These are phyloP conservation scores for Beris chalybata DNA, from an alignment of 2,888 invertebrate genomes.

Conservation along the genomic window DNA sequence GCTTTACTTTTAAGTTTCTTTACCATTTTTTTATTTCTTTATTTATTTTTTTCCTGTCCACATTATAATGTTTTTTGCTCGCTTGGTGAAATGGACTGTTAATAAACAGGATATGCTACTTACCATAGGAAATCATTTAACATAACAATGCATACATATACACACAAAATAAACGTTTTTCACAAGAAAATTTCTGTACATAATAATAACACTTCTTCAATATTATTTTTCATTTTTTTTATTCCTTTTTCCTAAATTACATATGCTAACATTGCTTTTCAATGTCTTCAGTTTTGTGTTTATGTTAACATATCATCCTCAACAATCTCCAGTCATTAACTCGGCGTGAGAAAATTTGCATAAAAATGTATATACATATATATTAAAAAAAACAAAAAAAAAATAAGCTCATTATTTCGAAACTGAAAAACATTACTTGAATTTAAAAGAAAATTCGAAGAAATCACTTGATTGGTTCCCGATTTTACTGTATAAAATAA, in stretches of 20 bases:
- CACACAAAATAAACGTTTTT: conserved; percentile 1
- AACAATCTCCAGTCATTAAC: conserved; percentile 38
- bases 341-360: conserved; percentile 35
- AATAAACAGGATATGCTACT: background rate
- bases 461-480: too few species aligned
- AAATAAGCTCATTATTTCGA: too few species aligned
- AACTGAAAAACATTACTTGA: too few species aligned
- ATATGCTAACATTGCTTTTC: conserved; percentile 28
- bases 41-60: conserved; percentile 21
- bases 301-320: conserved; percentile 38
- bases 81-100: too few species aligned
- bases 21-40: conserved; percentile 14
- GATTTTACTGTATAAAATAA: too few species aligned
- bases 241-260: conserved; percentile 3
- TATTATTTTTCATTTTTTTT: conserved; percentile 10
- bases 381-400: too few species aligned
- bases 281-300: conserved; percentile 33
- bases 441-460: too few species aligned
- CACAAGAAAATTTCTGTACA: background rate
- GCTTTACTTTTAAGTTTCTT: conserved; percentile 27
- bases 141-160: conserved; percentile 3
- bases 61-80: background rate
- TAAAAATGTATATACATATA: conserved; percentile 2
- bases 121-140: background rate
- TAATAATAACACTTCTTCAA: conserved; percentile 1